Evolutionary conservation across 2,113 vertebrate genomes (phyloP), one percentile per base, ranked within the genome.

Genomic region (Erpornis zantholeuca): DNA sequence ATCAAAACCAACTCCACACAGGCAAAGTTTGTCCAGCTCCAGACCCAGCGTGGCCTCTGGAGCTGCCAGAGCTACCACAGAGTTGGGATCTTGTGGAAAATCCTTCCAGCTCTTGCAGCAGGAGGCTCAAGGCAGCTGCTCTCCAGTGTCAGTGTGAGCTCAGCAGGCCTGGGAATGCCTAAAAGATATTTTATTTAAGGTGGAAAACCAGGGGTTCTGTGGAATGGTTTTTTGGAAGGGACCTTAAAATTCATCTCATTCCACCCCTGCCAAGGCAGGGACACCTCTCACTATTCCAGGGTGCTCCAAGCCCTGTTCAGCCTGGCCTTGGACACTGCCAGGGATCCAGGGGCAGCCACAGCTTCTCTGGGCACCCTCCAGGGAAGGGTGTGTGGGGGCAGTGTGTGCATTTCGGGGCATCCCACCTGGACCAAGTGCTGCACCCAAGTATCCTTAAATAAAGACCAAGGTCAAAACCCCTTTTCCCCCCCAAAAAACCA

Each of bases 11-110:
- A 88, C 36, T 23, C 11, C 38, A n/a, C n/a, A 25, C 85, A 90
- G 72, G 88, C 52, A 84, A 15, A 83, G 45, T 25, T 38, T 27
- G 63, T 25, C 94, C 44, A 57, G 82, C 56, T 56, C 90, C 82
- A 76, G 70, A 60, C 80, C 79, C 78, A 56, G 68, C 49, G 36
- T 76, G 90, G 84, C 84, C 53, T 76, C 71, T 18, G 10, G 40
- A 49, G 66, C 92, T 93, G 95, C 94, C 92, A 95, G 92, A 88
- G 95, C 96, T 88, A 47, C 94, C 94, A 90, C 88, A 45, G 88
- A 42, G 88, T 49, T 75, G 84, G 93, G 95, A 88, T 82, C 18
- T 36, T 31, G 45, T 50, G 76, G 77, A 57, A 92, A 84, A 72
- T 8, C 2, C 13, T 80, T 23, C 20, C 23, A 40, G 0, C 24